Base-by-base conservation (phyloP, 2,113 vertebrate genomes). In the Ceyx cyanopectus region DNA sequence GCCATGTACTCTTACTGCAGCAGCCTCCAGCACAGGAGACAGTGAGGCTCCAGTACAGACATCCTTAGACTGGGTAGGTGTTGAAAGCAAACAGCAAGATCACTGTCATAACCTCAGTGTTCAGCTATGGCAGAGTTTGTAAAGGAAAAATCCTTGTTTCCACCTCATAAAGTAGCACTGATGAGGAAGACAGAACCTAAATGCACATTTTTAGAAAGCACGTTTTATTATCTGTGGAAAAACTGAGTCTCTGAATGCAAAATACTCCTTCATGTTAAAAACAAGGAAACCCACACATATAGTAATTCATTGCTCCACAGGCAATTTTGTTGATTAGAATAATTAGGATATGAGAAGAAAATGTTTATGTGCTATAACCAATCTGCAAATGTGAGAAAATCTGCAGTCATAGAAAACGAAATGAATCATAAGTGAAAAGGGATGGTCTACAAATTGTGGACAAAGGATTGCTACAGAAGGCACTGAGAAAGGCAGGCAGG, bases 381-480 rank as follows among this genome's bases (percentile, higher is more conserved):
- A 46, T 66, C 70, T 81, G 77, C 69, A 89, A 95, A 92, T 57
- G 51, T 89, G 79, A 90, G 73, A 83, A 94, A 95, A 94, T 61
- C 43, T 65, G 62, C 83, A 81, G 79, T 61, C 41, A 65, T 32
- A 57, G 24, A 37, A 68, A 94, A 86, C 40, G 81, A 72, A 46
- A 20, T 46, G 46, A 46, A 86, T 93, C 84, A 81, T 65, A 94
- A 81, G 66, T 32, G 30, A 76, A 94, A 93, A 58, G 41, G n/a
- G 53, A 72, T 60, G 26, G 53, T 68, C 68, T 74, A 72, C 40
- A 88, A 83, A 72, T 70, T 37, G 57, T 0, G 2, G 69, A 54
- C 62, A 61, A 87, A 81, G 40, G 30, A 74, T 43, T 81, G 76
- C 68, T 53, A 50, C 16, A 56, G 65, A 81, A 78, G 23, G 34